Percentiles rank a stretch among this genome's conserved stretches.
Evolutionary conservation across 2,888 invertebrate species (phyloP).

Genomic region (Synergus umbraculus): DNA sequence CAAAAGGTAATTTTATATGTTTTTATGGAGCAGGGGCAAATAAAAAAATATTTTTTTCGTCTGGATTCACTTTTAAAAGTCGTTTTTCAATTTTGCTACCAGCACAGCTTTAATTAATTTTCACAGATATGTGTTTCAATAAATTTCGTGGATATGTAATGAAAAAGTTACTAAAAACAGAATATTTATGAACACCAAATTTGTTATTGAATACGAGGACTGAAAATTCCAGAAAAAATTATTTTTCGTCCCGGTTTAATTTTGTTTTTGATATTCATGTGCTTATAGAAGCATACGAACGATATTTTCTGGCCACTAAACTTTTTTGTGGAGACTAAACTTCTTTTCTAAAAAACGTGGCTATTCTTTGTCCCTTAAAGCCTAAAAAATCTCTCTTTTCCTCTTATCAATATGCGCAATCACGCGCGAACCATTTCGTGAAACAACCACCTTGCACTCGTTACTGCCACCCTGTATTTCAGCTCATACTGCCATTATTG

Average conservation of each 20-base stretch:
- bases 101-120: background rate
- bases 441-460: conserved; percentile 24
- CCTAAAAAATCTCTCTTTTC: conserved; percentile 20
- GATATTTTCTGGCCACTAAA: background rate
- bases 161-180: background rate
- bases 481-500: conserved; percentile 19
- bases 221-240: too few species aligned
- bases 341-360: conserved; percentile 6
- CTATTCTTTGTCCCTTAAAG: conserved; percentile 4
- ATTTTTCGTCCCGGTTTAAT: too few species aligned
- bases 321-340: background rate
- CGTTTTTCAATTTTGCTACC: background rate
- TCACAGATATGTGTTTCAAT: background rate
- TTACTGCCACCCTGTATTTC: conserved; percentile 18
- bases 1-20: too few species aligned
- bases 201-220: too few species aligned
- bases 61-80: background rate
- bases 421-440: conserved; percentile 30
- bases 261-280: background rate
- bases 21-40: too few species aligned
- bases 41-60: background rate
- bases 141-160: background rate
- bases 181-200: background rate
- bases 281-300: background rate
- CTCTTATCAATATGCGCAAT: conserved; percentile 37